Conservation (phyloP, 2,888 invertebrate genomes). For the Melinaea marsaeus region DNA sequence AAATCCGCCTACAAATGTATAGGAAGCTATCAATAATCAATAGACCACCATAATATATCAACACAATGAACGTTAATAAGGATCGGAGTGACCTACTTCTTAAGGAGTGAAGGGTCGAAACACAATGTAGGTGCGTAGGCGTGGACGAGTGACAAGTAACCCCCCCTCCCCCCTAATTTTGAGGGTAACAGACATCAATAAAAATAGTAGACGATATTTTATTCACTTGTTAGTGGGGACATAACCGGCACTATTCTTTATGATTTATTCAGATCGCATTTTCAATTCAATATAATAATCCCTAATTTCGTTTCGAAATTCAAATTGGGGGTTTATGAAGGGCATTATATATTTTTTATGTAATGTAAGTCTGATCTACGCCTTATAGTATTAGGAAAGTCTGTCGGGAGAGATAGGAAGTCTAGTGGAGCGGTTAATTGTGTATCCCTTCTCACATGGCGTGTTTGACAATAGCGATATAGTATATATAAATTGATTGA, state of each 20-base stretch:
- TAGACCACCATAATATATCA: conserved; percentile 32
- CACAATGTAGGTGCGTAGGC: neutral
- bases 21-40: conserved; percentile 32
- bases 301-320: no score
- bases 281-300: no score
- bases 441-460: conserved; percentile 38
- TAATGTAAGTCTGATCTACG: conserved; percentile 7
- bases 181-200: neutral
- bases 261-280: no score
- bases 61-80: conserved; percentile 36
- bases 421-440: conserved; percentile 62
- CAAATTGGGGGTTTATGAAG: neutral
- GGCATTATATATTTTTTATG: neutral
- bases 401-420: conserved; percentile 58
- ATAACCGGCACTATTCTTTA: no score
- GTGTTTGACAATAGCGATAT: conserved; percentile 23
- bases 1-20: conserved; percentile 12
- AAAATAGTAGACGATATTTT: neutral
- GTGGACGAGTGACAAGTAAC: neutral
- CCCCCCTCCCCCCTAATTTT: neutral
- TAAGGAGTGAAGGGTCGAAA: conserved; percentile 26
- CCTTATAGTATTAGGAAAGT: conserved; percentile 57
- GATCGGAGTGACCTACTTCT: conserved; percentile 54
- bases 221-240: no score
- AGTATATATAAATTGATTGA: conserved; percentile 5